Base-by-base conservation (phyloP, 2,797 vertebrate genomes). In the Micropoecilia bifurca region DNA sequence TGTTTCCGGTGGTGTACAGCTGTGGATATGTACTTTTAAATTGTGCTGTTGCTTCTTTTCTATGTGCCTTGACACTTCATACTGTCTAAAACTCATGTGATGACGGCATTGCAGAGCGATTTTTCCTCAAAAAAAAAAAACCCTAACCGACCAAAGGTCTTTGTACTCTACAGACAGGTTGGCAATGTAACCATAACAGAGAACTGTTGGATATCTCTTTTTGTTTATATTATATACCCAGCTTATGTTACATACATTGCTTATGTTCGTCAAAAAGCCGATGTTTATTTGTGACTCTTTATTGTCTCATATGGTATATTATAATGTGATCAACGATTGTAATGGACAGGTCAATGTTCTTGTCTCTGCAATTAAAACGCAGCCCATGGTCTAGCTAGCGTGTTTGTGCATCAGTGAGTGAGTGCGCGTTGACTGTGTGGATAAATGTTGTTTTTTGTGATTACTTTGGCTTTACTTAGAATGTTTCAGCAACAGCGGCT, bases 321-420 rank as follows among this genome's bases (percentile, higher is more conserved):
- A 87, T 87, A 77, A 88, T 55, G 85, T 90, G 85, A 84, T 85
- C 74, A 87, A 80, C 87, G 90, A 92, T 91, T 93, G 91, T 91
- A 90, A 43, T 2, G 63, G 83, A 84, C 83, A 47, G n/a, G 69
- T 71, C 55, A 30, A 25, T 87, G 87, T 87, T 80, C 48, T 87
- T 13, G 74, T 85, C 78, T 85, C 85, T 86, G 80, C 81, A n/a
- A 93, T 87, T 92, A 92, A 93, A 93, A 80, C 66, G 81, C 89
- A 75, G 87, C 45, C 74, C 76, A 33, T 86, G 81, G 76, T 85
- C 77, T 48, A 74, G 59, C 3, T 1, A 30, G 80, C 83, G 73
- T 82, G 1, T 78, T 75, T 81, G 10, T 89, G 77, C 78, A 46
- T 3, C 30, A 66, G 43, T 69, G 59, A 7, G n/a, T 36, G 18